Evolutionary conservation across 2,113 vertebrate species (phyloP).

Genomic region (Atherinomorus stipes): DNA sequence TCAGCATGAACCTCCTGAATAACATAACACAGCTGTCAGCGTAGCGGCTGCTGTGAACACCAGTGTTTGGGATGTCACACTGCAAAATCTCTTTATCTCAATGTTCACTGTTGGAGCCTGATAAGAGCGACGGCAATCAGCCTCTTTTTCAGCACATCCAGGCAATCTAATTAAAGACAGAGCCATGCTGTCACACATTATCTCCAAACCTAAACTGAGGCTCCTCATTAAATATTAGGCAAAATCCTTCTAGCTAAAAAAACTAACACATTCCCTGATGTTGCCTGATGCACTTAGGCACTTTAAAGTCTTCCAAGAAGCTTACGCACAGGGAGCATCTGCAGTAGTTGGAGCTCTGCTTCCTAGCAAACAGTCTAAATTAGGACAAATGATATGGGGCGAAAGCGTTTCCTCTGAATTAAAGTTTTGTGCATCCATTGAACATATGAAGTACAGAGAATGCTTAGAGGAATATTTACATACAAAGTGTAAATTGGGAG

Average conservation of each 20-base stretch:
- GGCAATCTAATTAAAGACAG: constrained; percentile 44
- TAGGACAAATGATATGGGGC: not conserved
- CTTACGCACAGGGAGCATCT: not conserved
- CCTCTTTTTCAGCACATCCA: constrained; percentile 10
- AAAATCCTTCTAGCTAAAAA: constrained; percentile 44
- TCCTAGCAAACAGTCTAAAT: not conserved
- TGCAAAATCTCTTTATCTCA: constrained; percentile 46
- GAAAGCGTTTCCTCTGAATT: not conserved
- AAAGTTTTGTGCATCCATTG: not conserved
- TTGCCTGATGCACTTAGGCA: not conserved
- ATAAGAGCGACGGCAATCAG: constrained; percentile 32
- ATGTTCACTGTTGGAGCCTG: constrained; percentile 20
- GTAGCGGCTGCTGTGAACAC: not conserved
- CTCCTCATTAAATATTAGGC: constrained; percentile 46
- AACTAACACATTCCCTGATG: constrained; percentile 2
- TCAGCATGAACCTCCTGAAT: not conserved
- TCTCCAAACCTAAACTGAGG: constrained; percentile 21
- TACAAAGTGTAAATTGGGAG: no score
- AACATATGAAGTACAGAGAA: not conserved
- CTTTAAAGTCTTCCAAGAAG: constrained; percentile 8
- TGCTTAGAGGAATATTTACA: no score
- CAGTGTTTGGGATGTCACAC: constrained; percentile 21
- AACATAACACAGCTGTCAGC: constrained; percentile 3
- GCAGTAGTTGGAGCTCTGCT: not conserved
- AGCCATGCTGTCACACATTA: constrained; percentile 25